Base-by-base conservation (phyloP, 1,140 invertebrate species). In the Drosophila setifemur region DNA sequence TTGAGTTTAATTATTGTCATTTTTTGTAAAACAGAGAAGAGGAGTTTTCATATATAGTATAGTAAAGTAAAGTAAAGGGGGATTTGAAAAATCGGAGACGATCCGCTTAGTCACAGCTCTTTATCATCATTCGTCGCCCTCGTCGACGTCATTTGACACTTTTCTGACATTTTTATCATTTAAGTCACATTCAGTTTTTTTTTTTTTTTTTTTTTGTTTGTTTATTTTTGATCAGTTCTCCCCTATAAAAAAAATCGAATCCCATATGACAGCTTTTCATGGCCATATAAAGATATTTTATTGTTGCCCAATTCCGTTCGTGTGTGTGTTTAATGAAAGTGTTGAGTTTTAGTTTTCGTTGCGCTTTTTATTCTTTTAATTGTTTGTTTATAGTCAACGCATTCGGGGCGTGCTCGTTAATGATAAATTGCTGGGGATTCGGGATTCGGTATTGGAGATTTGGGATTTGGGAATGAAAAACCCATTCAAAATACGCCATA, bases 51-150 rank as follows among this genome's bases (percentile, higher is more conserved):
- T n/a, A n/a, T n/a, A n/a, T n/a, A n/a, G n/a, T n/a, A n/a, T n/a
- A n/a, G n/a, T n/a, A n/a, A n/a, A n/a, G n/a, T n/a, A n/a, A n/a
- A n/a, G n/a, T n/a, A 16, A 25, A 23, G 50, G 43, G 23, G 25
- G n/a, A 40, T n/a, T n/a, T n/a, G n/a, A n/a, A n/a, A 37, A 47
- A 49, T 40, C 48, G 48, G 66, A 58, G 47, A 33, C 19, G 28
- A 54, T 52, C 63, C 48, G 69, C 78, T 77, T 79, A 75, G 71
- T 79, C 74, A 73, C 61, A 79, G 75, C 81, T 76, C 72, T 86
- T 86, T 86, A 86, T 81, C 81, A 79, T 85, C 81, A 86, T 86
- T 86, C 81, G 75, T 73, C 75, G 74, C 79, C 79, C 79, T 85
- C 73, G 64, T 85, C 73, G 70, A 53, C 60, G 74, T 78, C 75